Evolutionary conservation across 2,888 invertebrate species (phyloP), one percentile per base, ranked within the genome.

Genomic region (Drosophila imparisetae): DNA sequence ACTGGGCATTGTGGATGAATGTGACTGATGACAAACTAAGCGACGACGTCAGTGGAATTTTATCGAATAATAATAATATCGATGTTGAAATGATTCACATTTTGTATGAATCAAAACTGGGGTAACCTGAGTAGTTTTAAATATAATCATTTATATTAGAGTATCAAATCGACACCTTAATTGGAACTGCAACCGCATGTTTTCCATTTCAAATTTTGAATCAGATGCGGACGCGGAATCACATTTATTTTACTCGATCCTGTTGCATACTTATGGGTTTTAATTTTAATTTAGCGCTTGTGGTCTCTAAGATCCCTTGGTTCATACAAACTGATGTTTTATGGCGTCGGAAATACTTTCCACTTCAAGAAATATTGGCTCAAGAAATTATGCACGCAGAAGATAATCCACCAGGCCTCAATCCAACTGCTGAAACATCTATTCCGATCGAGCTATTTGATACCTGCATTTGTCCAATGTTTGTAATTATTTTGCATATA

Each of bases 41-140:
- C 53, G 48, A 24, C 77, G 73, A 75, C 71, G 66, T 70, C 66
- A 66, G 36, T 30, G 11, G 7, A 32, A 59, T 24, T 15, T 24
- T 40, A 52, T 57, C 34, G 64, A 53, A 69, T 77, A 66, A 73
- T 77, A 73, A 58, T 5, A 4, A 13, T 34, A 13, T 34, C 13
- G 13, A 2, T 13, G 34, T 34, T 34, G 34, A 34, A 34, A 63
- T 76, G 76, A 76, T 7, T 75, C 75, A 75, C 21, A 49, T 24
- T 59, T 36, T 24, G 34, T 30, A 18, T 21, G 21, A 13, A 59
- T 29, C 27, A 27, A 49, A 55, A 74, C 21, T 60, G 29, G 60
- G 60, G 38, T 3, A 32, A 32, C 30, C 13, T 21, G 13, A 7
- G 4, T 49, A 5, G 27, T 0, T 18, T 49, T 1, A 10, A 18